Evolutionary conservation across 2,113 vertebrate genomes (phyloP), one percentile per base, ranked within the genome.

Genomic region (Pelobates fuscus): DNA sequence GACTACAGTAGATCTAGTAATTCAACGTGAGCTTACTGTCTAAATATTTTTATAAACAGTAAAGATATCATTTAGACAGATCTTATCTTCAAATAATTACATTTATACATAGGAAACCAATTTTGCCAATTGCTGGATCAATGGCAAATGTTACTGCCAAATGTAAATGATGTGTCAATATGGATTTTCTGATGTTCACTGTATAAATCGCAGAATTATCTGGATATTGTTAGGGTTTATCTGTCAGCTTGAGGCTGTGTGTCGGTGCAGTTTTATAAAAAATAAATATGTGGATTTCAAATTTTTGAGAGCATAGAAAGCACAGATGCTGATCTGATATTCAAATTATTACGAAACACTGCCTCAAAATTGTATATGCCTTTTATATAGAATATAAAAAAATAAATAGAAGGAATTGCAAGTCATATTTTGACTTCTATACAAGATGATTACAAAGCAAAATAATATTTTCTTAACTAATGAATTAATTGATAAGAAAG

Each of bases 101-200:
- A 88, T 93, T 93, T 92, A 92, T 94, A 94, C 86, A 87, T 90
- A 92, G 86, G 87, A 91, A 18, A 91, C 77, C 68, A 86, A 89
- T 89, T 57, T 97, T 98, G 96, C 97, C 97, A 96, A 95, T 98
- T 98, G 97, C 97, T 98, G 97, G 96, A 98, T 94, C 96, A 98
- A 98, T 96, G 97, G 96, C 96, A 95, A 98, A 94, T 87, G 77
- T 87, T 91, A 94, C 95, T 98, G 96, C 97, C 97, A 98, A 97
- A 97, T 94, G 95, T 96, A 95, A 83, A 82, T 82, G 89, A 86
- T 92, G 10, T 37, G 32, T 37, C 32, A 37, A 37, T 37, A 37
- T 37, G 32, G 44, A 17, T 49, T 49, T 86, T 79, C 77, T 80
- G 76, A 84, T 87, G 85, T 87, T 88, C 87, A 83, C 83, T 80